These are phyloP conservation scores for Celastrina argiolus DNA, from an alignment of 2,888 invertebrate genomes.

Conservation along the genomic window DNA sequence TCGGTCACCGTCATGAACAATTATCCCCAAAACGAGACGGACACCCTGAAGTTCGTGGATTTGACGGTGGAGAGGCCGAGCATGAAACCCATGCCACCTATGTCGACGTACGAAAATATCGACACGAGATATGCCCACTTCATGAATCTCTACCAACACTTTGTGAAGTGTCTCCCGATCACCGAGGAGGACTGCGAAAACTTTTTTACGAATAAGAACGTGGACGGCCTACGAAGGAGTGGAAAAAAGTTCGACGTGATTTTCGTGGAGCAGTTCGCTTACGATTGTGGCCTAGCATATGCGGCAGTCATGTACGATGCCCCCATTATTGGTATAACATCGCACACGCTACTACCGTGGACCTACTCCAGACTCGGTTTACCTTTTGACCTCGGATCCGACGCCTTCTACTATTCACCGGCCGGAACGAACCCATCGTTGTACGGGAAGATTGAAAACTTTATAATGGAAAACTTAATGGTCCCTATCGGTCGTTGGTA, in stretches of 20 bases:
- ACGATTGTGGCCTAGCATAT: conserved; percentile 62
- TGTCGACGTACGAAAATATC: conserved; percentile 40
- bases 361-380: conserved; percentile 63
- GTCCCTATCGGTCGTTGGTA: conserved; percentile 42
- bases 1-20: conserved; percentile 80
- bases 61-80: conserved; percentile 42
- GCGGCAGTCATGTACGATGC: conserved; percentile 54
- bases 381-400: conserved; percentile 66
- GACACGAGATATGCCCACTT: conserved; percentile 34
- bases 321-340: conserved; percentile 74
- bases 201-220: conserved; percentile 46
- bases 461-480: conserved; percentile 41
- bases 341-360: conserved; percentile 70
- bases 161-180: conserved; percentile 34
- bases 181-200: conserved; percentile 45
- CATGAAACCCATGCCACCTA: conserved; percentile 28
- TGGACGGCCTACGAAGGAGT: conserved; percentile 42
- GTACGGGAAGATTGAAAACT: conserved; percentile 45
- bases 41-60: conserved; percentile 76
- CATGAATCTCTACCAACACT: conserved; percentile 41
- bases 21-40: conserved; percentile 64
- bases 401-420: conserved; percentile 64
- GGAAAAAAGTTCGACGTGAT: conserved; percentile 59
- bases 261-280: conserved; percentile 66
- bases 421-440: conserved; percentile 48